These are phyloP conservation scores for Lepus timidus DNA, from an alignment of 2,113 vertebrate species.

Conservation along the genomic window DNA sequence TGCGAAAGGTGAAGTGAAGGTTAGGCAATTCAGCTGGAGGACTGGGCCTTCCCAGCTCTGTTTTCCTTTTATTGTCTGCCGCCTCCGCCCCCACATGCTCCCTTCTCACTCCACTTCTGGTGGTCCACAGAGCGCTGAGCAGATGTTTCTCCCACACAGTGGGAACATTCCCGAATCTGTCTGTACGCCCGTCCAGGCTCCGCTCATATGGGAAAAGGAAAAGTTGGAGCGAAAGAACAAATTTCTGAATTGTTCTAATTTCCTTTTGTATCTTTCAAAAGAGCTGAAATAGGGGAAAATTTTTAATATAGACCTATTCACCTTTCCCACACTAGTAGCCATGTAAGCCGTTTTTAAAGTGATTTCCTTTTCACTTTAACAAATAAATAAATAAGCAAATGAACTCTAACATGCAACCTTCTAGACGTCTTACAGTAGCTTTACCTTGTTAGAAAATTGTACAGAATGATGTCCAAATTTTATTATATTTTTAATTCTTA, in stretches of 20 bases:
- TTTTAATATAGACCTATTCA: constrained; percentile 70
- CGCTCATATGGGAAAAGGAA: constrained; percentile 72
- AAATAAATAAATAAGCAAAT: constrained; percentile 23
- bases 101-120: neutral
- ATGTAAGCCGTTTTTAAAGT: neutral
- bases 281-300: constrained; percentile 1
- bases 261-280: constrained; percentile 60
- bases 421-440: neutral
- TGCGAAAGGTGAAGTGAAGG: constrained; percentile 67
- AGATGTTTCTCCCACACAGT: constrained; percentile 84
- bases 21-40: constrained; percentile 21
- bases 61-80: constrained; percentile 55
- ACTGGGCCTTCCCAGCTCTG: neutral
- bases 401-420: neutral
- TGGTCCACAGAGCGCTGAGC: constrained; percentile 64
- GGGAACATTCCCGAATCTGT: constrained; percentile 72
- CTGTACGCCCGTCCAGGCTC: constrained; percentile 35
- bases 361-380: neutral
- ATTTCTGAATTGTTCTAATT: constrained; percentile 61
- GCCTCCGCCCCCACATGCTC: neutral
- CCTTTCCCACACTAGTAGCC: constrained; percentile 65
- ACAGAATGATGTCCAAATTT: neutral
- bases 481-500: neutral
- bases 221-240: constrained; percentile 57
- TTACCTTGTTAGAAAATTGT: neutral